Percentiles rank a stretch among this genome's conserved stretches.
Evolutionary conservation across 2,888 invertebrate genomes (phyloP).

Genomic region (Archips xylosteana): DNA sequence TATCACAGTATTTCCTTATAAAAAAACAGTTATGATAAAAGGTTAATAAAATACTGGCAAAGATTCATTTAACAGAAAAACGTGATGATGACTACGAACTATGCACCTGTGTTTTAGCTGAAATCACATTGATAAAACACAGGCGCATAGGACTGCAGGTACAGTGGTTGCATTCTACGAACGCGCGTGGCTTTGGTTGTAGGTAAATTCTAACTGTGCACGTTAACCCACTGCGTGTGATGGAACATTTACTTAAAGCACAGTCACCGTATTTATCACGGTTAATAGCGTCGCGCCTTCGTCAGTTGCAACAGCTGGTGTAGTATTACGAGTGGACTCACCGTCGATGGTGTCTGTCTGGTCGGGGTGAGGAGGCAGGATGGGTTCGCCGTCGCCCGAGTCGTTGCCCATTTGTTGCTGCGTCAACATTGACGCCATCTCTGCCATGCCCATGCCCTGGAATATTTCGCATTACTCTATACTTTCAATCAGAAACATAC

Average conservation of each 20-base stretch:
- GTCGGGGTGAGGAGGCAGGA: constrained; percentile 88
- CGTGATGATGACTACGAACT: constrained; percentile 51
- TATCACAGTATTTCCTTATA: neutral
- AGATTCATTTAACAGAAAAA: constrained; percentile 39
- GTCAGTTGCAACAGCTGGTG: neutral
- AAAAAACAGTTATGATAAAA: neutral
- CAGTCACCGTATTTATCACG: neutral
- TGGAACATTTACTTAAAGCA: neutral
- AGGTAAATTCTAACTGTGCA: neutral
- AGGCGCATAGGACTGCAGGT: neutral
- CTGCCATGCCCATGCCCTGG: constrained; percentile 86
- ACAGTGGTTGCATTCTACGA: constrained; percentile 43
- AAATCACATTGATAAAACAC: neutral
- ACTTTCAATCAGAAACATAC: neutral
- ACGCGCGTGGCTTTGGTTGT: constrained; percentile 30
- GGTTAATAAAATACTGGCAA: constrained; percentile 25
- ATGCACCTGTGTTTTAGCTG: constrained; percentile 39
- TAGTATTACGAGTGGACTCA: constrained; percentile 74
- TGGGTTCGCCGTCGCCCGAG: constrained; percentile 85
- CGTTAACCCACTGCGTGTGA: neutral
- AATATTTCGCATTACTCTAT: constrained; percentile 54
- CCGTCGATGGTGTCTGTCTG: constrained; percentile 91
- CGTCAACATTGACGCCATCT: constrained; percentile 87
- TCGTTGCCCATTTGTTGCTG: constrained; percentile 87
- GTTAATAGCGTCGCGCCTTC: neutral